phyloP scores from a whole-genome alignment of 2,113 vertebrate genomes.

The Falco punctatus region DNA sequence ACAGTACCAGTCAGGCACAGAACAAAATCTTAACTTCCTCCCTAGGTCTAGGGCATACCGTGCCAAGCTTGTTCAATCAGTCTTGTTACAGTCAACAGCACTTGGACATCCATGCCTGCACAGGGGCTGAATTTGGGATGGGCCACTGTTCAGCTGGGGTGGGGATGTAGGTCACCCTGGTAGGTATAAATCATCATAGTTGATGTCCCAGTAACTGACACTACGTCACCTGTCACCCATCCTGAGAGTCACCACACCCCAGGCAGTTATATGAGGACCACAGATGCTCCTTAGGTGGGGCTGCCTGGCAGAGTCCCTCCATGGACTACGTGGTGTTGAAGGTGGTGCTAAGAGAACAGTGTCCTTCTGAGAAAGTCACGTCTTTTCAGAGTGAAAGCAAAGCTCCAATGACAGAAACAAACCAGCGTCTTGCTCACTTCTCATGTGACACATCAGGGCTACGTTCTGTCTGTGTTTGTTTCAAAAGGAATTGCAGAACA shows the following conservation, averaged over 20 bases:
- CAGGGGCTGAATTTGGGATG: neutral
- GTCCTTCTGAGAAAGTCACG: neutral
- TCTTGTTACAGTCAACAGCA: neutral
- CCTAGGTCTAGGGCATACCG: rapidly evolving
- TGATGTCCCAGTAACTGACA: neutral
- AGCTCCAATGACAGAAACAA: neutral
- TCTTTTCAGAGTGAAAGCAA: neutral
- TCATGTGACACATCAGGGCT: neutral
- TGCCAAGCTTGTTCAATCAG: neutral
- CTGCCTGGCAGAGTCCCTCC: neutral
- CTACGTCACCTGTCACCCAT: neutral
- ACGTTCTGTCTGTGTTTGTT: neutral
- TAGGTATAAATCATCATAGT: neutral
- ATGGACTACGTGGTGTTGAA: neutral
- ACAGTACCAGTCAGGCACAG: neutral
- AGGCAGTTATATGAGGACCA: neutral
- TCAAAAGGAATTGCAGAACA: constrained; percentile 67
- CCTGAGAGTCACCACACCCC: neutral
- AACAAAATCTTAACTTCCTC: neutral
- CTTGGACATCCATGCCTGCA: neutral
- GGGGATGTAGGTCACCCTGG: neutral
- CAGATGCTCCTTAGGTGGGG: neutral
- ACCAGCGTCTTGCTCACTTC: neutral
- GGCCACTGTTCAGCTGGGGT: neutral
- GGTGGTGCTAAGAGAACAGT: neutral